These are phyloP conservation scores for Dipodomys stephensi DNA, from an alignment of 2,113 vertebrate genomes.

Conservation along the genomic window DNA sequence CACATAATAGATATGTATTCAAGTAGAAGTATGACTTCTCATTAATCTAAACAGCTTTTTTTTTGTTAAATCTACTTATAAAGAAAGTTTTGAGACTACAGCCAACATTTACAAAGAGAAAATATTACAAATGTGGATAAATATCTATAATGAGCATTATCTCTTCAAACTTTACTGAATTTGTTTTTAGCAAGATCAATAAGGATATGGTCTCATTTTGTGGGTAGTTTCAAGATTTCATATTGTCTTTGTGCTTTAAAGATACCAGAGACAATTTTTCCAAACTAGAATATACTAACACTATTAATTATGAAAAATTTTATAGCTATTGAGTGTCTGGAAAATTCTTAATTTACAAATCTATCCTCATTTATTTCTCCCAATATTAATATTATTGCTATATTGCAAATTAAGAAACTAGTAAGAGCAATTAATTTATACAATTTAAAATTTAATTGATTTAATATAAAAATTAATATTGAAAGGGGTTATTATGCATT, in stretches of 20 bases:
- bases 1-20: not conserved
- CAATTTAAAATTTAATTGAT: not conserved
- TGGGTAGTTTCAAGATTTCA: not conserved
- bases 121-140: not conserved
- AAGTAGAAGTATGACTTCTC: not conserved
- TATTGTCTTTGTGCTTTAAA: not conserved
- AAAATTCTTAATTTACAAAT: not conserved
- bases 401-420: not conserved
- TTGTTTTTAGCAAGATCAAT: not conserved
- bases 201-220: not conserved
- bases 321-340: accelerated
- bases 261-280: not conserved
- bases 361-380: not conserved
- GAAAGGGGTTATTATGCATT: not conserved
- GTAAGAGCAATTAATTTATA: too few relatives aligned
- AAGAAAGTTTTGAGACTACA: not conserved
- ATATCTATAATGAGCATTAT: not conserved
- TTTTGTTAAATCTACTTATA: not conserved
- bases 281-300: not conserved
- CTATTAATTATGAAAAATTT: not conserved
- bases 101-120: not conserved
- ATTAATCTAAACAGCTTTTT: not conserved
- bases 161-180: not conserved
- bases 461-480: not conserved
- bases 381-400: not conserved